Conservation (phyloP, 2,113 vertebrate species). For the Phoenicopterus ruber region DNA sequence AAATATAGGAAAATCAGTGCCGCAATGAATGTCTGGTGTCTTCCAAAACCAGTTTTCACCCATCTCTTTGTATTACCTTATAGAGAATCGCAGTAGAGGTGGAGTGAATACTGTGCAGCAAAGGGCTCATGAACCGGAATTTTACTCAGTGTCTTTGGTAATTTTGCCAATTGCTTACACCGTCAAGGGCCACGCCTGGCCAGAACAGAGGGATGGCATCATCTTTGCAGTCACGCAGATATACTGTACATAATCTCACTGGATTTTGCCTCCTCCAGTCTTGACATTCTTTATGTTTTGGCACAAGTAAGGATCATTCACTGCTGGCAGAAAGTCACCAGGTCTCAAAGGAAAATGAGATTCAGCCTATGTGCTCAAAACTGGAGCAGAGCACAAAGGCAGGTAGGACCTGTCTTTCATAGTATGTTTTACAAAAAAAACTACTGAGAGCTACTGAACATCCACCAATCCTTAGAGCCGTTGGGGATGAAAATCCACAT, state of each 20-base stretch:
- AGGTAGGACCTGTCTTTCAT: background rate
- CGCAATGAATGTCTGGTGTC: background rate
- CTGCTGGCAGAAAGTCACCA: background rate
- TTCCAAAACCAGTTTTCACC: background rate
- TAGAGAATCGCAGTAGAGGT: background rate
- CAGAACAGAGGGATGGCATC: background rate
- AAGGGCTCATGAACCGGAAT: background rate
- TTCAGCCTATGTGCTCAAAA: background rate
- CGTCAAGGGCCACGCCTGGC: background rate
- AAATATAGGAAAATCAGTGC: background rate
- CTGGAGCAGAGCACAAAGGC: background rate
- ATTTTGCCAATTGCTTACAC: background rate
- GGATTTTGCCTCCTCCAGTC: background rate
- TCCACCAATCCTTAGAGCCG: background rate
- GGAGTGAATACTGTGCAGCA: background rate
- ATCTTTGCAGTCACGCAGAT: background rate
- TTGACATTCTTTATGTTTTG: background rate
- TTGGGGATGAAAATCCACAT: background rate
- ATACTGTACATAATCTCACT: background rate
- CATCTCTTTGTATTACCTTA: background rate
- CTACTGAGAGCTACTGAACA: background rate
- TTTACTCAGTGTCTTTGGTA: background rate
- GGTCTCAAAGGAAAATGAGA: background rate
- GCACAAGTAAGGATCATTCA: background rate
- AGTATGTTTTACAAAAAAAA: background rate